phyloP scores from a whole-genome alignment of 2,888 invertebrate species.

The Stenotaenia linearis region DNA sequence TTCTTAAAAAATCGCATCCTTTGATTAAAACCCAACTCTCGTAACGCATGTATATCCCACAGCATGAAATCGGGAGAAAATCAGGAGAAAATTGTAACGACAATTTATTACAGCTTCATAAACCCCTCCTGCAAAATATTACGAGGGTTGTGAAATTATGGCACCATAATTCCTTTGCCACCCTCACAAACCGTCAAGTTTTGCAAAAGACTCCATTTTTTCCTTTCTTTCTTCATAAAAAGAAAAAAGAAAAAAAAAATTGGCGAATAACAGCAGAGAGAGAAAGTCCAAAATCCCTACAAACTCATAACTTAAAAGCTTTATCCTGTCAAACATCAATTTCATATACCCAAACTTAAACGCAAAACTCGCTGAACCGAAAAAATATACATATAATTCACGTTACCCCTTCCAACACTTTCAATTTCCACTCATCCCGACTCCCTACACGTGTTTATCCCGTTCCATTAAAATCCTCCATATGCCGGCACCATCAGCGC shows the following conservation, averaged over 20 bases:
- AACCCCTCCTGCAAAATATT: not conserved
- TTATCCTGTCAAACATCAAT: not conserved
- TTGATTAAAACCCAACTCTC: not conserved
- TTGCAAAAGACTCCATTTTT: not conserved
- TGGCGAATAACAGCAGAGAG: not conserved
- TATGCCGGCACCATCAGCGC: constrained; percentile 5
- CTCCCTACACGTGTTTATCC: not conserved
- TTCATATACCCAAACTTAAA: too few relatives aligned
- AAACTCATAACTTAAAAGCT: not conserved
- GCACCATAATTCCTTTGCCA: not conserved
- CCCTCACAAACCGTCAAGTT: not conserved
- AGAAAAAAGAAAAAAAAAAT: not conserved
- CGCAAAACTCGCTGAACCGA: too few relatives aligned
- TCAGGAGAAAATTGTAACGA: not conserved
- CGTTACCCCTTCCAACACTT: not conserved
- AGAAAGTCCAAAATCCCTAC: not conserved
- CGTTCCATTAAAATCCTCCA: constrained; percentile 26
- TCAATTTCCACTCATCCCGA: not conserved
- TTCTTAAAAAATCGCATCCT: too few relatives aligned
- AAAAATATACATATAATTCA: too few relatives aligned
- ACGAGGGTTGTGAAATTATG: not conserved
- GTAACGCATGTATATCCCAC: not conserved
- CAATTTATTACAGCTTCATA: not conserved
- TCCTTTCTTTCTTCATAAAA: too few relatives aligned
- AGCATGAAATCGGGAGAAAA: not conserved